phyloP scores from a whole-genome alignment of 2,113 vertebrate genomes.

The Charadrius vociferus region DNA sequence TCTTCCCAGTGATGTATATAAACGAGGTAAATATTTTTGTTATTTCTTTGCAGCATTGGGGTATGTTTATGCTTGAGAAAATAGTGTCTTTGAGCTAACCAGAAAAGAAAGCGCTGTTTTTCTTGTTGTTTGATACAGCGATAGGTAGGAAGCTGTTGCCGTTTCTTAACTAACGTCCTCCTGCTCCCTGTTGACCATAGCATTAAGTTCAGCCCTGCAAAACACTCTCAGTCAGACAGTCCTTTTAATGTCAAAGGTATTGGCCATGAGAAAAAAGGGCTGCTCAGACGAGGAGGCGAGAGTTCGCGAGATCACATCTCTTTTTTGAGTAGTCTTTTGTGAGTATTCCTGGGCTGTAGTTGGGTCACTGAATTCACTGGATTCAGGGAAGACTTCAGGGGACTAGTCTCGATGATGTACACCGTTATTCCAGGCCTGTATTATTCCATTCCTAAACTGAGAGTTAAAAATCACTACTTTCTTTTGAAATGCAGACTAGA shows the following conservation, averaged over 20 bases:
- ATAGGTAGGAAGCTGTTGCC: not conserved
- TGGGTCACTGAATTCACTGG: not conserved
- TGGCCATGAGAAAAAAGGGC: not conserved
- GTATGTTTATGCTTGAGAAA: not conserved
- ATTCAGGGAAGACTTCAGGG: not conserved
- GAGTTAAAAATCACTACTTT: not conserved
- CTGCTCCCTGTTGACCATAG: not conserved
- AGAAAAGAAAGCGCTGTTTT: not conserved
- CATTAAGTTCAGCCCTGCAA: not conserved
- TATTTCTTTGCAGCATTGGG: not conserved
- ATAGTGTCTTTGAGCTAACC: not conserved
- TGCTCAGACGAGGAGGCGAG: not conserved
- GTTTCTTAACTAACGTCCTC: not conserved
- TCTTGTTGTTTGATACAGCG: not conserved
- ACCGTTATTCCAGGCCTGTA: not conserved
- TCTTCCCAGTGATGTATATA: conserved; percentile 91
- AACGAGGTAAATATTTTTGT: conserved; percentile 84
- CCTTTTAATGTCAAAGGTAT: not conserved
- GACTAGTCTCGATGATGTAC: not conserved
- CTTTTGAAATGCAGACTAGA: not conserved
- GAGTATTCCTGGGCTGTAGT: not conserved
- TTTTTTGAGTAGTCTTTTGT: not conserved
- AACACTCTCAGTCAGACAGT: not conserved
- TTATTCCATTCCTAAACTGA: not conserved
- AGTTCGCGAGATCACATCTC: not conserved